phyloP scores from a whole-genome alignment of 2,113 vertebrate genomes.

The Aptenodytes patagonicus region DNA sequence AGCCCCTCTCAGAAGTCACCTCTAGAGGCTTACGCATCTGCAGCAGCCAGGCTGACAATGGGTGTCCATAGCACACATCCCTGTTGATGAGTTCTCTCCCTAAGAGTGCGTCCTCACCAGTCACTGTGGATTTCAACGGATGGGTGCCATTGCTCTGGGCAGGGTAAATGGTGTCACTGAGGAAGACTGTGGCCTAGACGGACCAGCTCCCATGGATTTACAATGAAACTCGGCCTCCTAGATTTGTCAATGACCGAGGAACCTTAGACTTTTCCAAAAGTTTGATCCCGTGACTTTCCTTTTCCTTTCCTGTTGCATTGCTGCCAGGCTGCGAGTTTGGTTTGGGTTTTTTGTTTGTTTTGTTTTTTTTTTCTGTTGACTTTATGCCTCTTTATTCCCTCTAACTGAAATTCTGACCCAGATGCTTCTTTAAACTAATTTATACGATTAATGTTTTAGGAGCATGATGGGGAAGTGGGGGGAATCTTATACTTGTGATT shows the following conservation, averaged over 20 bases:
- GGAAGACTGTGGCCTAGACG: neutral
- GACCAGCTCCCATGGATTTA: neutral
- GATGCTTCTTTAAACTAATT: neutral
- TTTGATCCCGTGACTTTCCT: neutral
- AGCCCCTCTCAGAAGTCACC: neutral
- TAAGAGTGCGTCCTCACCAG: neutral
- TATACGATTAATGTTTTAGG: neutral
- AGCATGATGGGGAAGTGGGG: neutral
- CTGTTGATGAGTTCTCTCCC: rapidly evolving
- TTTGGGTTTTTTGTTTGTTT: too few species aligned
- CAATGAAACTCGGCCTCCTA: neutral
- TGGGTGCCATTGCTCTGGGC: neutral
- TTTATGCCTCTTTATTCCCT: neutral
- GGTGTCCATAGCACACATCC: neutral
- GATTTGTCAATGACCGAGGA: neutral
- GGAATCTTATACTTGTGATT: neutral
- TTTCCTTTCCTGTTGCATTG: neutral
- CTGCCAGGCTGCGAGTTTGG: neutral
- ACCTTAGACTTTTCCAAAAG: neutral
- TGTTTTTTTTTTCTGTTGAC: neutral
- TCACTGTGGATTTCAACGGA: neutral
- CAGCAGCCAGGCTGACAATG: neutral
- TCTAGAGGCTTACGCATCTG: neutral
- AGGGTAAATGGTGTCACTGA: neutral
- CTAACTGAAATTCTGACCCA: neutral